Evolutionary conservation across 1,140 invertebrate genomes (phyloP), one percentile per base, ranked within the genome.

Genomic region (Palaemon carinicauda): DNA sequence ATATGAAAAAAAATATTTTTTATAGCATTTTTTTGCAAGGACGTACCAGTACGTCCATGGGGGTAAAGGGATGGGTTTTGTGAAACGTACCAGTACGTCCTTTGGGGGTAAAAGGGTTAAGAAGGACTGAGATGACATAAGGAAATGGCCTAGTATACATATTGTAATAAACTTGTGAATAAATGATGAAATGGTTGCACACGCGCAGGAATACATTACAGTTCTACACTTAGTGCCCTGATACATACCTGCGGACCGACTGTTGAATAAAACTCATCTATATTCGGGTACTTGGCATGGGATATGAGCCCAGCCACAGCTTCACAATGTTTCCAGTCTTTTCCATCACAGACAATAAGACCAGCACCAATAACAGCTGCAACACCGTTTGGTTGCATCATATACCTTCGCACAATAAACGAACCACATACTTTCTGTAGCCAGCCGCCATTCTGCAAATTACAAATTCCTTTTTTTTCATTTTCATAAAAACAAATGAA

Each of bases 191-290:
- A 1, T 7, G 41, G 41, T 41, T 41, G 41, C 41, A 41, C 12
- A 9, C 12, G 41, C 12, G 41, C 33, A 9, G 12, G 41, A 41
- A 41, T 41, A 41, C 9, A 41, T 4, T 41, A 12, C 41, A n/a
- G n/a, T n/a, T n/a, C n/a, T n/a, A n/a, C n/a, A n/a, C n/a, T n/a
- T 41, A 41, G 0, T 41, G 12, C 21, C 9, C 50, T 27, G 21
- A 73, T 2, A 79, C 75, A 73, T 60, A 86, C 84, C 84, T 86
- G 84, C 24, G 84, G 84, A 27, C 77, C 84, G 10, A 80, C 1
- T 21, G 84, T 21, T 12, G 65, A 29, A 74, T 80, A 86, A 9
- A 80, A 80, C 12, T 29, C 21, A 41, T 73, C 24, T 2, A 86
- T 29, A 60, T 86, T 75, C 4, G 27, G 51, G 29, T 50, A 73